These are phyloP conservation scores for Pitangus sulphuratus DNA, from an alignment of 2,797 vertebrate species.

Conservation along the genomic window DNA sequence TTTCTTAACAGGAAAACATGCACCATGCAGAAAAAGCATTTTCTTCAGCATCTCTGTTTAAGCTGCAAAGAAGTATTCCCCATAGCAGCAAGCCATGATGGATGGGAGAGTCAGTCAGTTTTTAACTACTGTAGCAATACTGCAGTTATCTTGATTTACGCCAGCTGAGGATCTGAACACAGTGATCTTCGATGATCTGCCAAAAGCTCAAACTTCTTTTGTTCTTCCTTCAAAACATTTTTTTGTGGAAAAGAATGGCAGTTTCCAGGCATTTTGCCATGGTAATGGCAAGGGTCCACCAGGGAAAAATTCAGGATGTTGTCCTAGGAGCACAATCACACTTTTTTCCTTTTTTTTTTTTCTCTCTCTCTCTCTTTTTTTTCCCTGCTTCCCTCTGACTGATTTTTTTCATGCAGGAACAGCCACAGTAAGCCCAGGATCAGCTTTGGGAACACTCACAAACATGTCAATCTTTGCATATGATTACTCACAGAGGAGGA, in stretches of 20 bases:
- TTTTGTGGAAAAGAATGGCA: conserved; percentile 35
- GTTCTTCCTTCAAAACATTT: conserved; percentile 60
- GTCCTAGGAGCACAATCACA: conserved; percentile 32
- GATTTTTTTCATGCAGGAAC: neutral
- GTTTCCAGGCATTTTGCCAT: conserved; percentile 67
- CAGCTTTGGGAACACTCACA: conserved; percentile 9
- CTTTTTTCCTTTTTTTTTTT: neutral
- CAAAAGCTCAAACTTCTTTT: conserved; percentile 63
- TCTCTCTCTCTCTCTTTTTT: neutral
- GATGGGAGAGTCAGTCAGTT: conserved; percentile 4
- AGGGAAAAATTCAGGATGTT: conserved; percentile 41
- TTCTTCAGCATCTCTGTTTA: neutral
- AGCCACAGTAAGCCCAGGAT: neutral
- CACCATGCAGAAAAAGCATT: neutral
- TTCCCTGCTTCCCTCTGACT: neutral
- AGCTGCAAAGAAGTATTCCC: neutral
- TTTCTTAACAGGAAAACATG: neutral
- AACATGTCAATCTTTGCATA: conserved; percentile 43
- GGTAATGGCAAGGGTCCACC: conserved; percentile 48
- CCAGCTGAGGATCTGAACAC: conserved; percentile 44
- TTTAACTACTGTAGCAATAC: conserved; percentile 51
- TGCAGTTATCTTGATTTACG: conserved; percentile 58
- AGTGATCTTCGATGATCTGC: conserved; percentile 36
- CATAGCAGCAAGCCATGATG: neutral
- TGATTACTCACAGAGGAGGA: conserved; percentile 35